phyloP scores from a whole-genome alignment of 1,140 invertebrate species.

The Drosophila pachea region DNA sequence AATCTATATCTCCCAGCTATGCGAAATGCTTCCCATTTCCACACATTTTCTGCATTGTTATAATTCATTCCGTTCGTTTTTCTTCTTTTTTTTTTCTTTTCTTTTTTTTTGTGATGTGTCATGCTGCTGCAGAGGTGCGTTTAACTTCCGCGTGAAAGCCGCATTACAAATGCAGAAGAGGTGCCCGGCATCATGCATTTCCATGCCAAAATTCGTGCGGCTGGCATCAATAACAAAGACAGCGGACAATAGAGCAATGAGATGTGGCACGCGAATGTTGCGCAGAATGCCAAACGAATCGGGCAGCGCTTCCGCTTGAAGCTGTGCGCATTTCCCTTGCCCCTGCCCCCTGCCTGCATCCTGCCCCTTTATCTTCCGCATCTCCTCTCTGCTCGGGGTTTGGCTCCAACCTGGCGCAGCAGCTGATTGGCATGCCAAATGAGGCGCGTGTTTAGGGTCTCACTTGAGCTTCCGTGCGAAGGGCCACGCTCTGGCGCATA shows the following conservation, averaged over 20 bases:
- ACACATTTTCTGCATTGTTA: neutral
- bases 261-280: conserved; percentile 47
- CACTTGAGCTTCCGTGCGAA: conserved; percentile 5
- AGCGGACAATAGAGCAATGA: conserved; percentile 54
- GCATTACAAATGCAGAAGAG: conserved; percentile 67
- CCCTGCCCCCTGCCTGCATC: no score
- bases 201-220: conserved; percentile 37
- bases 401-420: conserved; percentile 22
- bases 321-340: neutral
- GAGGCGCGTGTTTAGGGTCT: conserved; percentile 37
- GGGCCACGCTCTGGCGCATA: conserved; percentile 9
- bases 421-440: conserved; percentile 73
- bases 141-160: conserved; percentile 50
- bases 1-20: no score
- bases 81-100: conserved; percentile 35
- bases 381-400: conserved; percentile 2
- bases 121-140: conserved; percentile 23
- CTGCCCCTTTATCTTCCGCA: neutral
- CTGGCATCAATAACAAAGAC: conserved; percentile 29
- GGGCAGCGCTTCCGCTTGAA: conserved; percentile 51
- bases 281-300: conserved; percentile 48
- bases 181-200: conserved; percentile 53
- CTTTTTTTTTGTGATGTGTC: conserved; percentile 36
- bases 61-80: conserved; percentile 1
- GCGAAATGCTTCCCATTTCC: neutral